Evolutionary conservation across 2,888 invertebrate species (phyloP).

Genomic region (Erebia epiphron): DNA sequence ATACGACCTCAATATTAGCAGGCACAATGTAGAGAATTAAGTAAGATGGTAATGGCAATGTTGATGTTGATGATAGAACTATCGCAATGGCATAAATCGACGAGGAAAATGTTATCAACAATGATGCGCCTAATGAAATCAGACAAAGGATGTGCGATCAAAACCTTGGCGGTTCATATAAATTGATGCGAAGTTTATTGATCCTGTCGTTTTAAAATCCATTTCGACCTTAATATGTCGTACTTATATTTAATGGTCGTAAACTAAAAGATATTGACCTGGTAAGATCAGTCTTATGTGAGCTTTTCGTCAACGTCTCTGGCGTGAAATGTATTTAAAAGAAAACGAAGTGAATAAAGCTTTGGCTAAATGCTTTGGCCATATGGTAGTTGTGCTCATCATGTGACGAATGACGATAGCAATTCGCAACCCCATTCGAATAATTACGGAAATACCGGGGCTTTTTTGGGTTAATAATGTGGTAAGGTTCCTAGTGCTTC

Average conservation of each 20-base stretch:
- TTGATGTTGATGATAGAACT: background rate
- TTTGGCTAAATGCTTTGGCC: too few species aligned
- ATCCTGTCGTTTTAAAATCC: conserved; percentile 30
- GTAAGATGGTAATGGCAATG: too few species aligned
- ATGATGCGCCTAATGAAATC: conserved; percentile 7
- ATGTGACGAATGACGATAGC: background rate
- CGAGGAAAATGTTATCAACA: background rate
- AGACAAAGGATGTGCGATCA: conserved; percentile 28
- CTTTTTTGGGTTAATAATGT: too few species aligned
- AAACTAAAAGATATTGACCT: conserved; percentile 2
- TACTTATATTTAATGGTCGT: background rate
- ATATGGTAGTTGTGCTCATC: too few species aligned
- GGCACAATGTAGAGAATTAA: too few species aligned
- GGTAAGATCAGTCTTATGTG: background rate
- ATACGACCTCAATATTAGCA: too few species aligned
- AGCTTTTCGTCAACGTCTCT: background rate
- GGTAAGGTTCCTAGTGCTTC: too few species aligned
- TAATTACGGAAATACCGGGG: too few species aligned
- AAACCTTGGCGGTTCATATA: conserved; percentile 35
- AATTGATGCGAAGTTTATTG: conserved; percentile 44
- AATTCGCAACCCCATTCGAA: too few species aligned
- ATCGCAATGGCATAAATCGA: background rate
- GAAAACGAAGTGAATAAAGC: too few species aligned
- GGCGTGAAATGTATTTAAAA: too few species aligned
- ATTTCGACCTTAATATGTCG: conserved; percentile 9